Conservation (phyloP, 1,140 invertebrate genomes). For the Chrysomallon squamiferum region DNA sequence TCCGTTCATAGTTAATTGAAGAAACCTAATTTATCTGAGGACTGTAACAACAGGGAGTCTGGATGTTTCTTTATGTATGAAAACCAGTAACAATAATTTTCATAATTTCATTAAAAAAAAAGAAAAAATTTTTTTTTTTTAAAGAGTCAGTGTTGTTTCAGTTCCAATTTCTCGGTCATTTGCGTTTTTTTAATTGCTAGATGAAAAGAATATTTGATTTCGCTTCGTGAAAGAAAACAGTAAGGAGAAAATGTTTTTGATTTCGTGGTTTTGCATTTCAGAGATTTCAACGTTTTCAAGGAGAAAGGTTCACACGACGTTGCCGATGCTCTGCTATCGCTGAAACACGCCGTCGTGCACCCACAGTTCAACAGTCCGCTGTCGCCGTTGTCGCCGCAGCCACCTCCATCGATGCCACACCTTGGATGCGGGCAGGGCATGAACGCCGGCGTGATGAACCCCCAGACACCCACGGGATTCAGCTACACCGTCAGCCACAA, state of each 20-base stretch:
- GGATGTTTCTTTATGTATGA: no score
- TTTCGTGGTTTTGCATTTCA: constrained; percentile 27
- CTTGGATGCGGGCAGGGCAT: constrained; percentile 7
- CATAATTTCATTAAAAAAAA: no score
- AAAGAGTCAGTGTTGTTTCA: neutral
- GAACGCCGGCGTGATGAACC: constrained; percentile 10
- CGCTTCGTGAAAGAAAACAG: neutral
- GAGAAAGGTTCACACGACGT: constrained; percentile 70
- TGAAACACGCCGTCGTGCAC: constrained; percentile 87
- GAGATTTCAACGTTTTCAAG: constrained; percentile 56
- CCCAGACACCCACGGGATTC: constrained; percentile 30
- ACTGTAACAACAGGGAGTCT: no score
- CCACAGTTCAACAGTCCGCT: constrained; percentile 65
- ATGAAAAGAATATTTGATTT: neutral
- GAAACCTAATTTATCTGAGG: no score
- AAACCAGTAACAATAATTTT: no score
- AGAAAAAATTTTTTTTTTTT: neutral
- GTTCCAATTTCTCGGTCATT: neutral
- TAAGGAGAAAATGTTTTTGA: neutral
- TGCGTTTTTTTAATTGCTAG: neutral
- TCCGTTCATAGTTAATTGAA: no score
- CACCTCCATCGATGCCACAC: constrained; percentile 22
- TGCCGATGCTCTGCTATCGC: constrained; percentile 82
- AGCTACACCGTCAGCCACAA: constrained; percentile 60
- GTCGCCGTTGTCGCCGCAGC: constrained; percentile 37